Evolutionary conservation across 2,888 invertebrate species (phyloP).

Genomic region (Liodrosophila aerea): DNA sequence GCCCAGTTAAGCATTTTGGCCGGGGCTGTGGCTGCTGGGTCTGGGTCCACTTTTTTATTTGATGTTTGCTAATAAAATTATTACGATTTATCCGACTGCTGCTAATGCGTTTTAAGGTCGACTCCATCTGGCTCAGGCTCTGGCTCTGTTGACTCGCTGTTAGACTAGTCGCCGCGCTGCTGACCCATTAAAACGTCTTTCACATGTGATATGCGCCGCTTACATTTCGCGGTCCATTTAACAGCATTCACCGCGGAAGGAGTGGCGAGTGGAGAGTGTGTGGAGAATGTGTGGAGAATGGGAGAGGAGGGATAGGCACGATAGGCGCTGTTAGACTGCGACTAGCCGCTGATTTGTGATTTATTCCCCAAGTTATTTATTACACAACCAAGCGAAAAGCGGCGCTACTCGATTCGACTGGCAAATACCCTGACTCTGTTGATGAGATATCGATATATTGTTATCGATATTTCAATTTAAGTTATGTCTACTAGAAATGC

Average conservation of each 20-base stretch:
- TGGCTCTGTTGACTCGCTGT: constrained; percentile 1
- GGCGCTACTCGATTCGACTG: constrained; percentile 14
- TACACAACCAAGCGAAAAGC: constrained; percentile 45
- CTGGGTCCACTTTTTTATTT: constrained; percentile 17
- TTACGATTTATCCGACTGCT: constrained; percentile 63
- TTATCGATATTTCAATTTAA: no score
- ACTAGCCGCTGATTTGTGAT: constrained; percentile 58
- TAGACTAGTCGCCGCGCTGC: constrained; percentile 19
- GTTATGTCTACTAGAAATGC: no score
- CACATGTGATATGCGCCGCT: constrained; percentile 55
- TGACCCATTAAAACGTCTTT: constrained; percentile 59
- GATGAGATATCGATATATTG: no score
- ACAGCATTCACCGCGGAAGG: constrained; percentile 24
- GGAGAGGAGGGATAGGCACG: constrained; percentile 1
- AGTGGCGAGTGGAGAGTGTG: neutral
- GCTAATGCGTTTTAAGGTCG: constrained; percentile 75
- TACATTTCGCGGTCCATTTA: constrained; percentile 71
- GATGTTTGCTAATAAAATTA: constrained; percentile 75
- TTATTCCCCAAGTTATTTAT: constrained; percentile 60
- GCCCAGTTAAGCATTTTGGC: constrained; percentile 27
- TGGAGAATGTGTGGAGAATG: neutral
- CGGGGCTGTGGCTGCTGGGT: constrained; percentile 14
- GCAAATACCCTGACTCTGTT: constrained; percentile 15
- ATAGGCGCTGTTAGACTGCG: constrained; percentile 15
- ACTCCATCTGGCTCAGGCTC: constrained; percentile 12